These are phyloP conservation scores for Lycia hirtaria DNA, from an alignment of 2,888 invertebrate species.

Conservation along the genomic window DNA sequence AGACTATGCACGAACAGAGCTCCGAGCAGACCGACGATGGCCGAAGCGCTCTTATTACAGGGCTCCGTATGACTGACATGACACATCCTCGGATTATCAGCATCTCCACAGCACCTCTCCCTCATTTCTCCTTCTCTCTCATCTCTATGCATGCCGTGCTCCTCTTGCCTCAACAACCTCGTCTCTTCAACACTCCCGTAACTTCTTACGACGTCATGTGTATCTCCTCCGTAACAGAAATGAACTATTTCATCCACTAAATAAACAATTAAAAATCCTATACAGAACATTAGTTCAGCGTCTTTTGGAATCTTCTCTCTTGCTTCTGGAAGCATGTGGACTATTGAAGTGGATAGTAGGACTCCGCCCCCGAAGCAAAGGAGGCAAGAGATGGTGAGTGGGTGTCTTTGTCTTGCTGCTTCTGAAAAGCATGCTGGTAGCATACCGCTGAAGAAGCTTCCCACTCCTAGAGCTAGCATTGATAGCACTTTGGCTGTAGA, in stretches of 20 bases:
- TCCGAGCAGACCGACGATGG: conserved; percentile 88
- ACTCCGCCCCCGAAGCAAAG: conserved; percentile 94
- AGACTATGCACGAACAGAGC: conserved; percentile 92
- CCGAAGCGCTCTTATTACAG: conserved; percentile 86
- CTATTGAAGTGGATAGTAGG: conserved; percentile 89
- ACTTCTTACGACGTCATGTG: conserved; percentile 35
- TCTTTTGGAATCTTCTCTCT: conserved; percentile 85
- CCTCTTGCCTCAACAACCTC: conserved; percentile 59
- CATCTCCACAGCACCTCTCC: conserved; percentile 64
- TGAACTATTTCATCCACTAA: conserved; percentile 90
- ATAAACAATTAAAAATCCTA: conserved; percentile 90
- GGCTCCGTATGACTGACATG: conserved; percentile 89
- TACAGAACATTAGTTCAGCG: conserved; percentile 88
- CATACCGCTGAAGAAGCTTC: conserved; percentile 89
- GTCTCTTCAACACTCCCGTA: conserved; percentile 65
- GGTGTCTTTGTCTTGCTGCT: conserved; percentile 83
- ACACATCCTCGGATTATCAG: conserved; percentile 80
- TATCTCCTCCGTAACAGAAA: conserved; percentile 81
- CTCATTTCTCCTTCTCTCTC: conserved; percentile 62
- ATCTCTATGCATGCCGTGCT: conserved; percentile 14
- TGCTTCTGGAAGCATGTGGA: conserved; percentile 93
- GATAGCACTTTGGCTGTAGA: conserved; percentile 87
- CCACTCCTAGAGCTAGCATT: conserved; percentile 87
- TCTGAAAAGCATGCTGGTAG: conserved; percentile 88
- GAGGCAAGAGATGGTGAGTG: conserved; percentile 87